Conservation (phyloP, 2,113 vertebrate species). For the Tylochromis polylepis region DNA sequence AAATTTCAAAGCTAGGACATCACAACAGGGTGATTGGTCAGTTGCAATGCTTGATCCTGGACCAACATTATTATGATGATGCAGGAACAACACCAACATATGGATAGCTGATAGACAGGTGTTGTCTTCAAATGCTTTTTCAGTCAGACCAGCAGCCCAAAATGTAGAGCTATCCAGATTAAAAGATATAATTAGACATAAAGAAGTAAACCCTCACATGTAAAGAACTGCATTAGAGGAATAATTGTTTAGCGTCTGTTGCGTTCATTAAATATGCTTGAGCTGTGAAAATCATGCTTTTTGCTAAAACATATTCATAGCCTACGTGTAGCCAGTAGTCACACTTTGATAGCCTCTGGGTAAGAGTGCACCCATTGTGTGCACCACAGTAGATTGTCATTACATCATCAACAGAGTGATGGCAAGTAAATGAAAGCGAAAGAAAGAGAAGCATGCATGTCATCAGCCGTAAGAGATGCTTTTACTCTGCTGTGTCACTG, state of each 20-base stretch:
- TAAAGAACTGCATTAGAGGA: background rate
- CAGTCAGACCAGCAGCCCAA: background rate
- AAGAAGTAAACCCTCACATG: background rate
- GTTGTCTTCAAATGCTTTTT: background rate
- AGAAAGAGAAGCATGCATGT: background rate
- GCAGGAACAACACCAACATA: background rate
- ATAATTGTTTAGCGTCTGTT: background rate
- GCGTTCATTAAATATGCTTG: rapidly evolving
- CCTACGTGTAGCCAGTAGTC: background rate
- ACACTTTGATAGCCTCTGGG: background rate
- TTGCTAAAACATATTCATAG: background rate
- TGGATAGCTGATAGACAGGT: background rate
- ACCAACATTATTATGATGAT: background rate
- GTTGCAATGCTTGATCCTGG: background rate
- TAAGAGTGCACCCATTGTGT: background rate
- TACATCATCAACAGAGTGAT: background rate
- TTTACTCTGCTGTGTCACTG: conserved; percentile 21
- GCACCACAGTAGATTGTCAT: background rate
- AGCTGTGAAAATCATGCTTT: background rate
- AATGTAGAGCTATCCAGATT: background rate
- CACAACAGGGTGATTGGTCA: background rate
- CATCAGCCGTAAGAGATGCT: conserved; percentile 28
- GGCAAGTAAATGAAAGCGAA: background rate
- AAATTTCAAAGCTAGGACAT: background rate
- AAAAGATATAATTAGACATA: background rate